Base-by-base conservation (phyloP, 2,797 vertebrate genomes). In the Scomberomorus guttatus region DNA sequence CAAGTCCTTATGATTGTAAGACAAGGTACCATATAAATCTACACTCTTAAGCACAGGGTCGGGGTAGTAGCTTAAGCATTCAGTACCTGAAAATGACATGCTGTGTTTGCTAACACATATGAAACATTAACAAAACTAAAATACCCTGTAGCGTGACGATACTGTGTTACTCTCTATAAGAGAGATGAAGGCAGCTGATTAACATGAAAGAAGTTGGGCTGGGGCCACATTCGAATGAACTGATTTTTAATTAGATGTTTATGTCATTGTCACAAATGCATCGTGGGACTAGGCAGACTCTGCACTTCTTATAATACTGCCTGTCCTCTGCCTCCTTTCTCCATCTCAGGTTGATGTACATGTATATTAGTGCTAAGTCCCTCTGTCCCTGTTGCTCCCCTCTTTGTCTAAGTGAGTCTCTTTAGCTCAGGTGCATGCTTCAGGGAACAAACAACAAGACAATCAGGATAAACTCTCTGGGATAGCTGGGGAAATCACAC, bases 351-450 rank as follows among this genome's bases (percentile, higher is more conserved):
- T 86, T 88, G 90, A 91, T 81, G 89, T 37, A 37, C 37, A 37
- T 37, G 37, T 82, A 88, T 88, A 91, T 92, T 85, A 90, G 83
- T 60, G 72, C 79, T 56, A 84, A 91, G 84, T 82, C 74, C 70
- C 75, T 77, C 70, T 81, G 65, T 91, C 80, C 75, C 77, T 57
- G 68, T 70, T 87, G 80, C 77, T 79, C 77, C 76, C 77, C 75
- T 80, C 84, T 86, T 87, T 89, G 89, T 89, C 89, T 89, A 88
- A 90, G 82, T 83, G 83, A 91, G 83, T 86, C 81, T 92, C 85
- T 86, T 89, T 86, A 86, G 78, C 88, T 90, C 78, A 86, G 89
- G 76, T 90, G 84, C 86, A 91, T 77, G 90, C 90, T 91, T 91
- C 60, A 81, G 86, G 82, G 88, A 93, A 80, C 88, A 86, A 83